Base-by-base conservation (phyloP, 2,888 invertebrate species). In the Megaustenia siamemsis region DNA sequence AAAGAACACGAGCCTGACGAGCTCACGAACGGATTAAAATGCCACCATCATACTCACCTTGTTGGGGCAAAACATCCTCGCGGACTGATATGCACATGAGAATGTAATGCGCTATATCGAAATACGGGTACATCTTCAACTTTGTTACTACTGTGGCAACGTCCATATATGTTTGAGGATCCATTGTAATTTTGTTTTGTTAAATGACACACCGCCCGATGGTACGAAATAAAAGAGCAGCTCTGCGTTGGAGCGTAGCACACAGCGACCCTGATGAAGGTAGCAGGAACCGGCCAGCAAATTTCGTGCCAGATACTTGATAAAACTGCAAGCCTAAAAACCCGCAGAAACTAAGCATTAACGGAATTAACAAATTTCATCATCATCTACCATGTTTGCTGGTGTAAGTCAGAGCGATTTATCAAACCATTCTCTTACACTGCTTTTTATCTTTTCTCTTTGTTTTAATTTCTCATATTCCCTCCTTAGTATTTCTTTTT, bases 111-210 rank as follows among this genome's bases (percentile, higher is more conserved):
- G 99, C 99, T 92, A 99, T 97, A 94, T 99, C 99, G 95, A 99
- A 99, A 95, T 98, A 99, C 83, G 99, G 99, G 94, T 97, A 99
- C 99, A 99, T 99, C 96, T 99, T 98, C 91, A 99, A 95, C 95
- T 99, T 98, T 92, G 98, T 98, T 95, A 99, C 98, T 96, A 98
- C 97, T 95, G 98, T 98, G 95, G 99, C 99, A 96, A 99, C 96
- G 95, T 99, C 98, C 94, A 99, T 95, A 95, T 99, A 98, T 88
- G 98, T 97, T 87, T 93, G 92, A 71, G 92, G 92, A 91, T 93
- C 93, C 93, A 93, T 93, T 69, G 10, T 66, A 28, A 49, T 18
- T 32, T 49, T 49, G n/a, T n/a, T n/a, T n/a, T n/a, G n/a, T n/a
- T n/a, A n/a, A n/a, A n/a, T n/a, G 10, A 32, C 49, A 49, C 73